phyloP scores from a whole-genome alignment of 2,797 vertebrate species.

The Simalia tracyae region DNA sequence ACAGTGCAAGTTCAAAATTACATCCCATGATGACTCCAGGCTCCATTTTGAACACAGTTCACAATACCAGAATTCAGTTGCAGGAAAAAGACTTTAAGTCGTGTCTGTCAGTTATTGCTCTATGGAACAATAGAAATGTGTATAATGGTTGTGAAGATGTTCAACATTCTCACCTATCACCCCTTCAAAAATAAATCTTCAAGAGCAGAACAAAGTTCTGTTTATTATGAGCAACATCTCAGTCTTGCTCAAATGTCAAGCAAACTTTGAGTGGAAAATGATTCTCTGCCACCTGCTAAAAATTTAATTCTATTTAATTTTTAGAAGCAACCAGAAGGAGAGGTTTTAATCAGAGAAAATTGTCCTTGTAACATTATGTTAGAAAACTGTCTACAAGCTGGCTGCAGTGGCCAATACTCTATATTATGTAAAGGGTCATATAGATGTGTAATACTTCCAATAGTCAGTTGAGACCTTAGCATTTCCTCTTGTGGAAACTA shows the following conservation, averaged over 20 bases:
- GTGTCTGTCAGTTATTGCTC: neutral
- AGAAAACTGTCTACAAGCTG: neutral
- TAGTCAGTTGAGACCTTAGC: neutral
- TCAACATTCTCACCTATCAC: neutral
- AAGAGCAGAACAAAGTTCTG: neutral
- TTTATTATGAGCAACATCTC: neutral
- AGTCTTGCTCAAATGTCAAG: conserved; percentile 41
- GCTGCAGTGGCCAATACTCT: neutral
- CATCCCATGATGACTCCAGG: neutral
- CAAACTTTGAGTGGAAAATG: conserved; percentile 22
- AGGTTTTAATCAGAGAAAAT: conserved; percentile 5
- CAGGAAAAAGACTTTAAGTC: neutral
- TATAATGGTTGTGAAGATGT: neutral
- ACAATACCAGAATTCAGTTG: neutral
- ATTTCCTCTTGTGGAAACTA: neutral
- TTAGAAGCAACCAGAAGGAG: neutral
- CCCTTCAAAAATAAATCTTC: neutral
- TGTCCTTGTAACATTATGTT: neutral
- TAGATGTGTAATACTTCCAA: neutral
- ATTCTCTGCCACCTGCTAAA: neutral
- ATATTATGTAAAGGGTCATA: neutral
- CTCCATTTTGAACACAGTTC: neutral
- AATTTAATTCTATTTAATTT: neutral
- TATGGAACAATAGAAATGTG: neutral
- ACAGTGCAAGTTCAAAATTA: neutral